These are phyloP conservation scores for Nomada ruficornis DNA, from an alignment of 2,888 invertebrate species.

Conservation along the genomic window DNA sequence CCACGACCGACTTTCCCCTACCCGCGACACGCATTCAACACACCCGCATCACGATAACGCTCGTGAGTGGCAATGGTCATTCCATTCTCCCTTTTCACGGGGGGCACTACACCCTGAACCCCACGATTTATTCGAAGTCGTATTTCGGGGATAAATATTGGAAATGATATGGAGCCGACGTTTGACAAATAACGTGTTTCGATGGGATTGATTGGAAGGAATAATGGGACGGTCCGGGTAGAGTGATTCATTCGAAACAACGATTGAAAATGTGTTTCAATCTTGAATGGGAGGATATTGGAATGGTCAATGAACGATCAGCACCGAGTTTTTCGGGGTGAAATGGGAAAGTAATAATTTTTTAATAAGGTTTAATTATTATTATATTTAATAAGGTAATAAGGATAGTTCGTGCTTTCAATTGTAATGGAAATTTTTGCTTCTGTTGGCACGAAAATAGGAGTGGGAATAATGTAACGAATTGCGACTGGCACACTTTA, in stretches of 20 bases:
- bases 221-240: background rate
- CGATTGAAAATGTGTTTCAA: conserved; percentile 9
- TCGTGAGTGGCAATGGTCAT: conserved; percentile 48
- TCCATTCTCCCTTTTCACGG: conserved; percentile 58
- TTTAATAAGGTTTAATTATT: no score
- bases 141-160: conserved; percentile 39
- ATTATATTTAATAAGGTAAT: no score
- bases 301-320: background rate
- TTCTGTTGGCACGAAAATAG: no score
- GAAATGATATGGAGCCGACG: conserved; percentile 22
- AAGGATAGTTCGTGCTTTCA: no score
- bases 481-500: no score
- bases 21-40: conserved; percentile 53
- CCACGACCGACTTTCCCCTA: conserved; percentile 57
- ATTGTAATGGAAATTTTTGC: no score
- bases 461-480: no score
- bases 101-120: background rate
- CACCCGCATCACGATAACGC: conserved; percentile 36
- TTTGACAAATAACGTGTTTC: conserved; percentile 31
- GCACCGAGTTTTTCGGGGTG: no score
- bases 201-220: conserved; percentile 44
- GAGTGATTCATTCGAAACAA: conserved; percentile 29
- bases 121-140: conserved; percentile 25
- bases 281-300: background rate
- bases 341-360: no score